Evolutionary conservation across 37 sponge, comb jelly and placozoan species (phyloP).

Genomic region (Hormiphora californensis): DNA sequence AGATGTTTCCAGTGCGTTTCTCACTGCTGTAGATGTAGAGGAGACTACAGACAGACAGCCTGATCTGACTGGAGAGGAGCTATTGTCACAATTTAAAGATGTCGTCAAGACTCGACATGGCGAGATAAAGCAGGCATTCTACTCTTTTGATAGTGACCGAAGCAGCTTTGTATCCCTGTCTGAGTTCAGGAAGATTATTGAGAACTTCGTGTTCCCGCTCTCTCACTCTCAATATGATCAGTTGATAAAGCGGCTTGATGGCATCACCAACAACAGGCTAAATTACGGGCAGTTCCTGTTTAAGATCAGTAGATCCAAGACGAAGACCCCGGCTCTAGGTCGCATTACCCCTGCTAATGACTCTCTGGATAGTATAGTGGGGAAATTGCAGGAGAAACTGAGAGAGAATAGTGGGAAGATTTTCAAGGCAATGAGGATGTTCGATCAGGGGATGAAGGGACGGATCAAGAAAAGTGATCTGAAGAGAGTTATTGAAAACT

Average conservation of each 20-base stretch:
- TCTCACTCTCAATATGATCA: conserved; percentile 11
- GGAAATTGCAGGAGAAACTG: conserved; percentile 33
- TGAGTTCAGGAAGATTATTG: not conserved
- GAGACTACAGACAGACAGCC: not conserved
- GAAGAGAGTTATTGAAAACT: conserved; percentile 55
- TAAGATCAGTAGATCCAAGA: not conserved
- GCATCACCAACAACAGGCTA: conserved; percentile 11
- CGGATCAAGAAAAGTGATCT: conserved; percentile 11
- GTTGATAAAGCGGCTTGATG: not conserved
- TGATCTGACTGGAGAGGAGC: not conserved
- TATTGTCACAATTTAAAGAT: not conserved
- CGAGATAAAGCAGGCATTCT: conserved; percentile 39
- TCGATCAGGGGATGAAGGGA: conserved; percentile 2
- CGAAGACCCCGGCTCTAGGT: not conserved
- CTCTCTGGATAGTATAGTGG: not conserved
- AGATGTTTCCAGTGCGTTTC: not conserved
- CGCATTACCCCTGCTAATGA: conserved; percentile 37
- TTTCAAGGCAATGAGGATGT: conserved; percentile 38
- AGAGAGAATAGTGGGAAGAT: conserved; percentile 34
- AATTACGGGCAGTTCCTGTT: conserved; percentile 45
- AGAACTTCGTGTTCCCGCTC: conserved; percentile 37
- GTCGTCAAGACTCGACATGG: not conserved
- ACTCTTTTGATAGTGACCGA: conserved; percentile 19
- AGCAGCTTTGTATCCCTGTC: conserved; percentile 11
- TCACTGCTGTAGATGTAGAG: conserved; percentile 4